Conservation (phyloP, 30 jellyfish, hydroid and myxozoan genomes). For the Cassiopea xamachana region DNA sequence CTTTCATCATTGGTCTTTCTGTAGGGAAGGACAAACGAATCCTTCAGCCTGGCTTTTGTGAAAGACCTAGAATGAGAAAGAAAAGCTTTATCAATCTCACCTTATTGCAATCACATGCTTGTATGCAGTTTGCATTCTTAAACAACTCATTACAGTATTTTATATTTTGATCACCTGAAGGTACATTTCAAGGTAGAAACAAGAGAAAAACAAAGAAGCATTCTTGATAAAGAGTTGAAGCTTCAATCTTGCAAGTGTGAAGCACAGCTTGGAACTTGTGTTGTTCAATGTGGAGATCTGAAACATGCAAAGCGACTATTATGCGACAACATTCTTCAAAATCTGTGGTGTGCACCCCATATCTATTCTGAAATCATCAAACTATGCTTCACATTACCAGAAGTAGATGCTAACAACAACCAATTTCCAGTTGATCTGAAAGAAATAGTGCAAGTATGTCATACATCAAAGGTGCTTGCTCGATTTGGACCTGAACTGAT, state of each 20-base stretch:
- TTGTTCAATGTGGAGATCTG: constrained; percentile 40
- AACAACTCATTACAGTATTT: too few species aligned
- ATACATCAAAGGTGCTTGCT: background rate
- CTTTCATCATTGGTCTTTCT: too few species aligned
- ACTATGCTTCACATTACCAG: background rate
- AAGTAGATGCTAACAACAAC: background rate
- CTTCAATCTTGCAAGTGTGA: background rate
- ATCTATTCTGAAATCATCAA: constrained; percentile 36
- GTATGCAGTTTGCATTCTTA: too few species aligned
- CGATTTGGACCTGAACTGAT: background rate
- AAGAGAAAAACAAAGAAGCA: constrained; percentile 20
- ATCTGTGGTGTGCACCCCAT: constrained; percentile 44
- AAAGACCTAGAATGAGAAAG: too few species aligned
- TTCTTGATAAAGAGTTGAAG: background rate
- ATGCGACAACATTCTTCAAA: constrained; percentile 33
- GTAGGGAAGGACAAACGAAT: too few species aligned
- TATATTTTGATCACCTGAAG: background rate
- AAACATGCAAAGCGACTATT: constrained; percentile 39
- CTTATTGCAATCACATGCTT: too few species aligned
- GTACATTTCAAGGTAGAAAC: constrained; percentile 15
- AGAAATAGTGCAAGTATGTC: background rate
- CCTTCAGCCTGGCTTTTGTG: too few species aligned
- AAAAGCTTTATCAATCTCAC: too few species aligned
- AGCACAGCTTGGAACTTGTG: background rate
- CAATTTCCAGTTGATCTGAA: background rate